Base-by-base conservation (phyloP, 2,113 vertebrate genomes). In the Myrmecophaga tridactyla region DNA sequence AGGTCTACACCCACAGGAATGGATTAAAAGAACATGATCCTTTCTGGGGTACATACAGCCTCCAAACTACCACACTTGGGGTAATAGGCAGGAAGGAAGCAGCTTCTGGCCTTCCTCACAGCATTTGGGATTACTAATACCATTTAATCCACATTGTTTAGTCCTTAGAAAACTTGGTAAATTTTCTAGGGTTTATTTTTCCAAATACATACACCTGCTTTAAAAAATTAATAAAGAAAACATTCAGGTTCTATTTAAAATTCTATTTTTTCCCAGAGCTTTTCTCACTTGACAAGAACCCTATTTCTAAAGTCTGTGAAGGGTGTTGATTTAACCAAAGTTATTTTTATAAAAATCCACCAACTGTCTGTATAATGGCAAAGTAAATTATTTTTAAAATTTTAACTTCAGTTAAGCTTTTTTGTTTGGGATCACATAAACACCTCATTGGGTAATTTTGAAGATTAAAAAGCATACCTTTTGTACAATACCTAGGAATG, bases 281-380 rank as follows among this genome's bases (percentile, higher is more conserved):
- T 82, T 77, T 77, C 31, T 14, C 29, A 72, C 17, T 27, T 39
- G 20, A 65, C 15, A 69, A 90, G 62, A 91, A 85, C 25, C 25
- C 7, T 31, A 43, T 88, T 86, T 41, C 11, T 77, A 78, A 87
- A 70, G 15, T 86, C 23, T 72, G 6, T 62, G 34, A 82, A 5
- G 20, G 81, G 27, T 41, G 2, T 25, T 51, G 29, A 67, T 48
- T 67, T 89, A 73, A 43, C 56, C 17, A 39, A 56, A 58, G 1
- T 56, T 84, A 77, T 62, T 87, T 84, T 81, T 70, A 81, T 58
- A 94, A 95, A 90, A 85, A 93, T 69, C 43, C 41, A 92, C 29
- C 60, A 51, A 34, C 21, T 65, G 20, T 60, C 65, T 80, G 2
- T 39, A 93, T 27, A 81, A 67, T 78, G 21, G 78, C 70, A 94